Base-by-base conservation (phyloP, 2,888 invertebrate species). In the Parnassius orleans region DNA sequence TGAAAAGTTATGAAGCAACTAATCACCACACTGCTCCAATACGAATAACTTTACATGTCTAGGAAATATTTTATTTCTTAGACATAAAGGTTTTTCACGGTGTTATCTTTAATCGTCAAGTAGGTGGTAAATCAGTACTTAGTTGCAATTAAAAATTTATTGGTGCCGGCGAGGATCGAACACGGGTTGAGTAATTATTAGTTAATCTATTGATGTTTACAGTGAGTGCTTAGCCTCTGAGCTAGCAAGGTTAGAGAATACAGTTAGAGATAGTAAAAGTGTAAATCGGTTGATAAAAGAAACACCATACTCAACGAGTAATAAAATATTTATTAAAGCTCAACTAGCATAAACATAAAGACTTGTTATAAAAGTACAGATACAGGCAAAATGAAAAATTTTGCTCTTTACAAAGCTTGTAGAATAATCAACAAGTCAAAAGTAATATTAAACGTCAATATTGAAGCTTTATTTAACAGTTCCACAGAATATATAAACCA, bases 291-390 rank as follows among this genome's bases (percentile, higher is more conserved):
- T 24, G 12, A 15, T 24, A 7, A 53, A 62, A 62, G 43, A 48
- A 62, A 53, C 33, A 50, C 43, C 43, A 53, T 10, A 44, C 11
- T 57, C 15, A 63, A 63, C 62, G 62, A 58, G 58, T 63, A 58
- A 63, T 63, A 63, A 58, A 63, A 58, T 63, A 63, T 63, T 63
- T 63, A 63, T 63, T 63, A 58, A 63, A 63, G 62, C 62, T 63
- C 62, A 63, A 63, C 62, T 63, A 63, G 62, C 62, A 63, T 63
- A 63, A 63, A 63, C 57, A 63, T 50, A 54, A 54, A 44, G 53
- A 43, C 12, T 47, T 50, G 43, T 44, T 14, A 44, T 55, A 51
- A 44, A 51, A 43, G 43, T 57, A 62, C 44, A 57, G 24, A 50
- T 51, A 63, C 41, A 53, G 53, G 43, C 50, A 53, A 57, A 51